Evolutionary conservation across 23 tunicate species (phyloP).

Genomic region (Clavelina lepadiformis): DNA sequence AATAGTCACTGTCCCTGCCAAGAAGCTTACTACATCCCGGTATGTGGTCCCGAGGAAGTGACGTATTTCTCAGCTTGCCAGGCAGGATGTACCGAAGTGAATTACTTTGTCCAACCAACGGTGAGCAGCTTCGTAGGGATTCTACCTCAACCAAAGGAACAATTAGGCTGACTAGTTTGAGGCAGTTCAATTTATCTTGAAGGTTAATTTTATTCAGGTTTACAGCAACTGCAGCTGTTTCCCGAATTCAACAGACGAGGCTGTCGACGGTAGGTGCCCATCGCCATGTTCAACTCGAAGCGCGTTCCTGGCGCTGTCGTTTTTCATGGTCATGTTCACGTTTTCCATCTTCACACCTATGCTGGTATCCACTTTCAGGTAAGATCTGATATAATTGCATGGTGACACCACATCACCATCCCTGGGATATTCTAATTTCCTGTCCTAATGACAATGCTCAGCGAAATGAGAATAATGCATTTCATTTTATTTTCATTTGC

Average conservation of each 20-base stretch:
- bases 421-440: no score
- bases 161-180: no score
- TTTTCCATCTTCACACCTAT: not conserved
- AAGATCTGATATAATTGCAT: no score
- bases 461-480: no score
- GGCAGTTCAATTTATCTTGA: no score
- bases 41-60: constrained; percentile 34
- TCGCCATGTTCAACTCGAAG: not conserved
- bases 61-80: constrained; percentile 37
- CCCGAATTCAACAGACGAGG: not conserved
- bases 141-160: no score
- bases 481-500: no score
- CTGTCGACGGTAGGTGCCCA: not conserved
- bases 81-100: constrained; percentile 31
- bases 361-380: not conserved
- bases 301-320: not conserved
- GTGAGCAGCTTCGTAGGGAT: no score
- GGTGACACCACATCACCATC: no score
- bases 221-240: not conserved
- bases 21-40: constrained; percentile 29
- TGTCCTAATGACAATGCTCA: no score
- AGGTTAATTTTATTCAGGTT: not conserved
- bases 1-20: constrained; percentile 25
- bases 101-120: no score
- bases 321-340: not conserved